Evolutionary conservation across 2,797 vertebrate genomes (phyloP), one percentile per base, ranked within the genome.

Genomic region (Spatula clypeata): DNA sequence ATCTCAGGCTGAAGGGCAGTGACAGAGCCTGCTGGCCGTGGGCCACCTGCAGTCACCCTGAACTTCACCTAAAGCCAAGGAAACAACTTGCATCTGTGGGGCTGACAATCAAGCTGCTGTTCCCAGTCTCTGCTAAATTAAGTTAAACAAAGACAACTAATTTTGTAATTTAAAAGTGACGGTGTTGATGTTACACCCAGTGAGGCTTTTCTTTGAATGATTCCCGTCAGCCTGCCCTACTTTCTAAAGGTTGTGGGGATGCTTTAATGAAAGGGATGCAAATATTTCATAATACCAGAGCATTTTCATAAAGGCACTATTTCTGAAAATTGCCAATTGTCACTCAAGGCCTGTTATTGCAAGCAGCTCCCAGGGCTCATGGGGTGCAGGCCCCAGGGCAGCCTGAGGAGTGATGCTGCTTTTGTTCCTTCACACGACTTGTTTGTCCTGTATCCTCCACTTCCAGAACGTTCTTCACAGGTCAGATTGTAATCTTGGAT

Each of bases 201-300:
- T 21, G 58, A 0, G 27, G 38, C 20, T 91, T 91, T 91, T 67
- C 67, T 79, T 95, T 97, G 86, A 93, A 71, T 77, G 44, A 54
- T 81, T 62, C 80, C 76, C 0, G 3, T 88, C 74, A 74, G 62
- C 60, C 84, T 95, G 89, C 57, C 93, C 95, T 94, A 94, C 77
- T 95, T 95, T 91, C 76, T 92, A 64, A 65, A 74, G 49, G 45
- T 83, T 93, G 34, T 94, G 61, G 61, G 55, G 66, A 79, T 86
- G 51, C 91, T 53, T 13, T 91, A 94, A 96, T 94, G 86, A 93
- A 93, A 96, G 73, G 47, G 55, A 87, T 92, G 93, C 62, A 95
- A 88, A 88, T 93, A 73, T 90, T 93, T 92, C 80, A 54, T 93
- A 87, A 96, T 75, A 66, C 51, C 32, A 86, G 40, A 21, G 82